A percentile compares a stretch with the other conserved stretches of the same genome.
Evolutionary conservation across 2,797 vertebrate genomes (phyloP).

Genomic region (Geotria australis): DNA sequence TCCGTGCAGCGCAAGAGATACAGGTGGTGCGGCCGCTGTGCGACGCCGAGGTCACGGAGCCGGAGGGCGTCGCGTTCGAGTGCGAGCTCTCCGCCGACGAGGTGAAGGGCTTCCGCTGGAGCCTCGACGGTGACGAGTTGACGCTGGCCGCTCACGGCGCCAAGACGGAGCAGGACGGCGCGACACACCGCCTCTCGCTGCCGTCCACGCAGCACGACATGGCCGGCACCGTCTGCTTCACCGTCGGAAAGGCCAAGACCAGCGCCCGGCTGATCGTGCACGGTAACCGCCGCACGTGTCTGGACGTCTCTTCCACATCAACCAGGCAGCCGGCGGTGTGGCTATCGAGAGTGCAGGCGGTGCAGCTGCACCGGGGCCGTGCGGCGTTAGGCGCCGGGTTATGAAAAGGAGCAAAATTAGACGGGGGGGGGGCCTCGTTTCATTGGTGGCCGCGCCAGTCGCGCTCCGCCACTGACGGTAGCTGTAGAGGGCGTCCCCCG

Average conservation of each 20-base stretch:
- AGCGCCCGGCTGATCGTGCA: conserved; percentile 44
- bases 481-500: too few species aligned
- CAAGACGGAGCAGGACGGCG: conserved; percentile 49
- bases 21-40: conserved; percentile 40
- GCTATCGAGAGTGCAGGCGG: too few species aligned
- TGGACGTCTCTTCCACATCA: too few species aligned
- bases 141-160: conserved; percentile 13
- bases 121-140: conserved; percentile 25
- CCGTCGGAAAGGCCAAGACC: conserved; percentile 73
- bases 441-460: too few species aligned
- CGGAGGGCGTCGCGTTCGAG: conserved; percentile 52
- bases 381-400: too few species aligned
- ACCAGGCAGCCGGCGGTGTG: too few species aligned
- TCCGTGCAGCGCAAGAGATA: conserved; percentile 52
- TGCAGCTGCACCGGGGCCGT: too few species aligned
- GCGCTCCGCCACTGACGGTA: too few species aligned
- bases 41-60: conserved; percentile 54
- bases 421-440: too few species aligned
- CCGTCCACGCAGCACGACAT: conserved; percentile 48
- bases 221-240: conserved; percentile 57
- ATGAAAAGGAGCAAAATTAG: too few species aligned
- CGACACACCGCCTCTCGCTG: conserved; percentile 40
- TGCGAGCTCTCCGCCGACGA: conserved; percentile 65
- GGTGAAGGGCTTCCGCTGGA: conserved; percentile 30
- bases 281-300: conserved; percentile 15